Percentiles rank a stretch among this genome's conserved stretches.
phyloP scores from a whole-genome alignment of 2,888 invertebrate genomes.

The Drosophila niveifrons region DNA sequence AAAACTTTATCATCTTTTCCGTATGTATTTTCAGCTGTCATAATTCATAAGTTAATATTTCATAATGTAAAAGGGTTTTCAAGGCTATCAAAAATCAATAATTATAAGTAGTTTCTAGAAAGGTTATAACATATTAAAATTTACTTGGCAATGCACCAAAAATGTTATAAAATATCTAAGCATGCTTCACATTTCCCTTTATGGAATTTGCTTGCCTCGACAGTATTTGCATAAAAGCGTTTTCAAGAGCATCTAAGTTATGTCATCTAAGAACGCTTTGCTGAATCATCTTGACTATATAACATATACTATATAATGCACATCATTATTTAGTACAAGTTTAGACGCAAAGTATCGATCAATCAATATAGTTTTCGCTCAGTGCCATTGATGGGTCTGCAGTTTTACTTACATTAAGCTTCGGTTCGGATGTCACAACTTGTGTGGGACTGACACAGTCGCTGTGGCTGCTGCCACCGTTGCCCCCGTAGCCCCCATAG shows the following conservation, averaged over 20 bases:
- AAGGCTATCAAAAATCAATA: no score
- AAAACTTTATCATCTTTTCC: background rate
- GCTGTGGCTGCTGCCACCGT: slow-evolving; percentile 11
- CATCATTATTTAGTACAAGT: background rate
- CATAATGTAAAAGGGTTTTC: no score
- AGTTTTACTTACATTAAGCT: slow-evolving; percentile 82
- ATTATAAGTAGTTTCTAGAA: no score
- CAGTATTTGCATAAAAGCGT: no score
- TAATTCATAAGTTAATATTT: background rate
- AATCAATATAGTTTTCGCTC: slow-evolving; percentile 32
- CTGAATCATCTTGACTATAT: no score
- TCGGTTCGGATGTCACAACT: slow-evolving; percentile 85
- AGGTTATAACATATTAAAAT: no score
- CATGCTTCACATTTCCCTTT: no score
- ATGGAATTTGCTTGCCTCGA: no score
- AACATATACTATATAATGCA: background rate
- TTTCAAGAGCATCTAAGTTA: no score
- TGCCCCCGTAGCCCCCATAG: slow-evolving; percentile 24
- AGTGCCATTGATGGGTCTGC: slow-evolving; percentile 51
- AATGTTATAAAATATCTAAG: no score
- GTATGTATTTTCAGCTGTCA: background rate
- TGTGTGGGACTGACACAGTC: slow-evolving; percentile 48
- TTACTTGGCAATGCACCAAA: no score
- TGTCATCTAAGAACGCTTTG: no score
- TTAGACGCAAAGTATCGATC: background rate